Base-by-base conservation (phyloP, 1,140 invertebrate species). In the Tenebrio molitor region DNA sequence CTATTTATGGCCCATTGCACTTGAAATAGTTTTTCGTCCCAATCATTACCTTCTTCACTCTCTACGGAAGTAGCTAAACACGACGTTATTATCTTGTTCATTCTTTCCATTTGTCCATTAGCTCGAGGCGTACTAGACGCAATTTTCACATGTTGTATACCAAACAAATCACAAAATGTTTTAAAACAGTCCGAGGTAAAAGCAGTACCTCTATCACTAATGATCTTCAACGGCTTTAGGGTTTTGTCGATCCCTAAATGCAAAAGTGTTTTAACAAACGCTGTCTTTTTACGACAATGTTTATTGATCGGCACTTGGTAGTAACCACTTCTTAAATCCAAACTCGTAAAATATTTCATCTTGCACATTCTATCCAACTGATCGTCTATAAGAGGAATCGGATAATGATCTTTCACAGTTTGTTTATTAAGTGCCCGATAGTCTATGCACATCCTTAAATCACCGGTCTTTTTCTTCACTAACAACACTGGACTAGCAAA, bases 371-470 rank as follows among this genome's bases (percentile, higher is more conserved):
- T 34, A 34, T 80, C 78, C 1, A 83, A 36, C 34, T 74, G 76
- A n/a, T 86, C 83, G 16, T 84, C 83, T 3, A 81, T 78, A 0
- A 69, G 33, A 6, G 79, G 80, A 0, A 80, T 25, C 1, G 76
- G 79, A 44, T 64, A 82, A 23, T 73, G 58, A n/a, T 81, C 78
- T 39, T 76, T 62, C 0, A 78, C n/a, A 5, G 77, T 79, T 14
- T 75, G 78, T 0, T 19, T n/a, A 67, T 81, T 81, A 17, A 79
- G 29, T 8, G 69, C 71, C 10, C 78, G 21, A 58, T 62, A 81
- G 58, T 82, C 80, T 0, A 79, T 67, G 42, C 76, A 79, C 14
- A 81, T 36, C 15, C 79, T 36, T 8, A 73, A 58, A 4, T 73
- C 58, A 3, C 78, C 76, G 39, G 74, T 77, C 46, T 80, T 79